Conservation (phyloP, 2,113 vertebrate species). For the Danionella cerebrum region DNA sequence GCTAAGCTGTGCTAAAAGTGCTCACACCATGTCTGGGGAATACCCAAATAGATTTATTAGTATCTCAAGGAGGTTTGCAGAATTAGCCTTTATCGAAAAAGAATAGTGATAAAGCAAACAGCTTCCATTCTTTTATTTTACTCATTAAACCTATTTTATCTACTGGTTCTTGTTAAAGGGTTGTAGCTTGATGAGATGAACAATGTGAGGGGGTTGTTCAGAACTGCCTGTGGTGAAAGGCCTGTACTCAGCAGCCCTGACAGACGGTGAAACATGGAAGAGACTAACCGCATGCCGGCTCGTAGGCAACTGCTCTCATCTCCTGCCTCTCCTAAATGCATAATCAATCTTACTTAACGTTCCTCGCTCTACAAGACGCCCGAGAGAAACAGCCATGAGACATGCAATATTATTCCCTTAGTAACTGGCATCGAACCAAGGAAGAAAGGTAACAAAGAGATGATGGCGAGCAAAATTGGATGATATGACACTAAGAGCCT, state of each 20-base stretch:
- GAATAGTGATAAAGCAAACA: too few species aligned
- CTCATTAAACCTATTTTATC: background rate
- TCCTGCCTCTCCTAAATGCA: slow-evolving; percentile 1
- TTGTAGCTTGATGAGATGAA: slow-evolving; percentile 4
- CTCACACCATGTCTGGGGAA: too few species aligned
- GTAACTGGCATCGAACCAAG: background rate
- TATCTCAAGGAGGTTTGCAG: too few species aligned
- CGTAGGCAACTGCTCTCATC: slow-evolving; percentile 8
- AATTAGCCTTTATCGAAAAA: too few species aligned
- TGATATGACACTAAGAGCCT: too few species aligned
- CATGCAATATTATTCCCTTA: background rate
- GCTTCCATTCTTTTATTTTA: too few species aligned
- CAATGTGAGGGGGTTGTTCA: slow-evolving; percentile 13
- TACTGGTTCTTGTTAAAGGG: background rate
- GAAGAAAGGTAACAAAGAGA: background rate
- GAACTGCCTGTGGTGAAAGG: slow-evolving; percentile 17
- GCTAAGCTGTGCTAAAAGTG: too few species aligned
- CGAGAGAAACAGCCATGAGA: background rate
- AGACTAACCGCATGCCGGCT: slow-evolving; percentile 24
- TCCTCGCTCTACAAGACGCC: background rate
- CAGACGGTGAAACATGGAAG: slow-evolving; percentile 21
- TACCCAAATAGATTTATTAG: too few species aligned
- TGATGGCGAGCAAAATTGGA: background rate
- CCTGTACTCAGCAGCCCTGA: slow-evolving; percentile 7
- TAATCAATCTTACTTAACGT: background rate